Base-by-base conservation (phyloP, 2,113 vertebrate species). In the Lontra canadensis region DNA sequence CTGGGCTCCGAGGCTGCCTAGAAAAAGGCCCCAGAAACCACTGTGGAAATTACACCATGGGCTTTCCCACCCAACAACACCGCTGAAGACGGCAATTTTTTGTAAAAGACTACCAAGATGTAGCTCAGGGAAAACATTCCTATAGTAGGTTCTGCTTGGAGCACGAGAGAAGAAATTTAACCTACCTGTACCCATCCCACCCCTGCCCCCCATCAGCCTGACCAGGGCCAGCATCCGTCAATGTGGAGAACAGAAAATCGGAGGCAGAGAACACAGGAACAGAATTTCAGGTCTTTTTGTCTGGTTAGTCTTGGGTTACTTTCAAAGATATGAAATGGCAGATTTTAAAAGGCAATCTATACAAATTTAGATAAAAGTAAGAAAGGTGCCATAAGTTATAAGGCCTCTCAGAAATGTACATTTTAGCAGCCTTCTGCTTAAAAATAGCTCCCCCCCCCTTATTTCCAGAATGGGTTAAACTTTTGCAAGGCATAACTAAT, bases 151-250 rank as follows among this genome's bases (percentile, higher is more conserved):
- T 65, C 74, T 88, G 36, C 11, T 9, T 69, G 55, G 79, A 96
- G 86, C n/a, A 1, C 36, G 34, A 85, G 90, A 91, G 76, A 76
- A 82, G 25, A 95, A 95, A 94, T 52, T 89, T 1, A 67, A 73
- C 31, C 73, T 36, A 36, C 93, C 94, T 71, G 63, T 80, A 79
- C 65, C n/a, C 88, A 96, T 71, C 74, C 90, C 61, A 79, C n/a
- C 3, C 17, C n/a, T 17, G 0, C 3, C 12, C 31, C n/a, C n/a
- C 73, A 26, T 6, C 6, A 23, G 95, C 26, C 73, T 6, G 7
- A 67, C 78, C 57, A 83, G 85, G 18, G n/a, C 73, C 95, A 80
- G 94, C 57, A 52, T 47, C 11, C 31, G 14, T 29, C 47, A 26
- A 3, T 23, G 2, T 15, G 74, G 20, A n/a, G 83, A 1, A 17